Conservation (phyloP, 2,113 vertebrate species). For the Synodontis membranacea region DNA sequence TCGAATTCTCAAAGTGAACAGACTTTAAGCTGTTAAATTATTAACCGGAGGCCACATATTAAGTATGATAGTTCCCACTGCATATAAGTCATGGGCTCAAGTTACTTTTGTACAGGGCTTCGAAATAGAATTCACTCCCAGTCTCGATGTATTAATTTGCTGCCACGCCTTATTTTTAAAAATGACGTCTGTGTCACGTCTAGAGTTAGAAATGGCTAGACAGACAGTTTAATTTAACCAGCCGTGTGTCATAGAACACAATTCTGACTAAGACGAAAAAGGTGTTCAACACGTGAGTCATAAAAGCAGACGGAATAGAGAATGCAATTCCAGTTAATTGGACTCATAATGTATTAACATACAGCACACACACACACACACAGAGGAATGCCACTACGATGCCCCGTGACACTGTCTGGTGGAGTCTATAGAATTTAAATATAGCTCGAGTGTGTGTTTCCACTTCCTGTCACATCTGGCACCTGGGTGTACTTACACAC, state of each 20-base stretch:
- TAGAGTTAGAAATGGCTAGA: neutral
- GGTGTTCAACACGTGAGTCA: neutral
- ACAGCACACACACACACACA: slow-evolving; percentile 5
- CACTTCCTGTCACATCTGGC: slow-evolving; percentile 45
- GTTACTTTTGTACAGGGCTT: neutral
- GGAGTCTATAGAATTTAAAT: slow-evolving; percentile 25
- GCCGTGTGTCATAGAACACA: neutral
- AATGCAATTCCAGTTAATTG: neutral
- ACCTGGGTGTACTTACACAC: slow-evolving; percentile 13
- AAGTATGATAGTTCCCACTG: neutral
- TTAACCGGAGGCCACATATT: neutral
- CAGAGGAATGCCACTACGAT: slow-evolving; percentile 20
- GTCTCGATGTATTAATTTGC: neutral
- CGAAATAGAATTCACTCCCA: neutral
- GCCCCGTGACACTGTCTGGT: neutral
- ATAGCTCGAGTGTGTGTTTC: slow-evolving; percentile 18
- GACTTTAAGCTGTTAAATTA: neutral
- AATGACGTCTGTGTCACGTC: neutral
- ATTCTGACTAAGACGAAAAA: neutral
- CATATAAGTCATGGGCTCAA: neutral
- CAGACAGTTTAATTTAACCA: neutral
- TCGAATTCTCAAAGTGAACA: neutral
- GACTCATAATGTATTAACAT: neutral
- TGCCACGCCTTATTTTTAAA: neutral
- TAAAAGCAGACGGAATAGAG: neutral